These are phyloP conservation scores for Capreolus pygargus DNA, from an alignment of 2,113 vertebrate species.

Conservation along the genomic window DNA sequence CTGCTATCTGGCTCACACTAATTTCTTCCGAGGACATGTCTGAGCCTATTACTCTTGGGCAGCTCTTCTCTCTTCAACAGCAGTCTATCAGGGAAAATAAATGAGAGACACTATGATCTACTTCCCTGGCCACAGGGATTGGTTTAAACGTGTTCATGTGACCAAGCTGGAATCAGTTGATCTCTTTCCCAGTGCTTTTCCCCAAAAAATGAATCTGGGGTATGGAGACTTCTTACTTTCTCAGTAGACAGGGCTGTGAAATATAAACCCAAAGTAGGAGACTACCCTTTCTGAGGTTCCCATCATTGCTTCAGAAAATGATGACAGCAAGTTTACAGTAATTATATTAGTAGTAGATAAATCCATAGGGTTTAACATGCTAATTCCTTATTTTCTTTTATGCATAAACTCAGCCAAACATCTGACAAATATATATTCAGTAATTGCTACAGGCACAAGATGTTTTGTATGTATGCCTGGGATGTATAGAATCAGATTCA, in stretches of 20 bases:
- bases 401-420: neutral
- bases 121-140: neutral
- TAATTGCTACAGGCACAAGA: neutral
- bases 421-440: neutral
- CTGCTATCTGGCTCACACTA: neutral
- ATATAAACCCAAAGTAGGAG: accelerated
- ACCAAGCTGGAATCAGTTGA: neutral
- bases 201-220: accelerated
- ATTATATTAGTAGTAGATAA: neutral
- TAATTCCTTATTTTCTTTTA: neutral
- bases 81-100: neutral
- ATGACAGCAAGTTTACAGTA: neutral
- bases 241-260: neutral
- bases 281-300: neutral
- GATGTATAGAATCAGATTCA: neutral
- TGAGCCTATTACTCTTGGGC: neutral
- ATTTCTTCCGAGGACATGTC: neutral
- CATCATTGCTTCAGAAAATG: neutral
- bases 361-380: neutral
- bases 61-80: neutral
- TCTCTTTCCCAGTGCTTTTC: neutral
- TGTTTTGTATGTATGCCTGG: neutral
- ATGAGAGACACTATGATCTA: neutral
- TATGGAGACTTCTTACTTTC: neutral
- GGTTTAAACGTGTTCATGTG: neutral